These are phyloP conservation scores for Chorisops tibialis DNA, from an alignment of 2,888 invertebrate species.

Conservation along the genomic window DNA sequence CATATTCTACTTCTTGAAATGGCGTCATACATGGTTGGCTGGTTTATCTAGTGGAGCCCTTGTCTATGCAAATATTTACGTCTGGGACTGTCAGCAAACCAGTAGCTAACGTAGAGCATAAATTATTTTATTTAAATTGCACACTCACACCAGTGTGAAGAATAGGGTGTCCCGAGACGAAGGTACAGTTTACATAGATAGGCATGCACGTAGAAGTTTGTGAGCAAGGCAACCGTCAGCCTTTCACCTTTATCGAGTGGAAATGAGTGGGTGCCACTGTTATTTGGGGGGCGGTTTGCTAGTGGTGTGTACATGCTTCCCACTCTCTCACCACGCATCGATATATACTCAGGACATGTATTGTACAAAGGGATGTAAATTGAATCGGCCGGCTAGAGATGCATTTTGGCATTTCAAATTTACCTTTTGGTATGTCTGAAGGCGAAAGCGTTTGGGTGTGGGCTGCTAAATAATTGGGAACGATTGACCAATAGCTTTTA, in stretches of 20 bases:
- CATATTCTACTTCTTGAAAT: too few relatives aligned
- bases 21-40: too few relatives aligned
- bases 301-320: too few relatives aligned
- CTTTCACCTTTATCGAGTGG: not conserved
- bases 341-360: too few relatives aligned
- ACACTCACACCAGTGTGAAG: slow-evolving; percentile 37
- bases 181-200: slow-evolving; percentile 5
- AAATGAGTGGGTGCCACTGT: not conserved
- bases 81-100: slow-evolving; percentile 49
- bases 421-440: too few relatives aligned
- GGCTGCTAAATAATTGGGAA: too few relatives aligned
- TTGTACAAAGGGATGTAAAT: too few relatives aligned
- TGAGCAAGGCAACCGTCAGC: not conserved
- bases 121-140: slow-evolving; percentile 46
- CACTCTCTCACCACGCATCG: too few relatives aligned
- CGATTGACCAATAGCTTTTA: too few relatives aligned
- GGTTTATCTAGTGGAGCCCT: slow-evolving; percentile 27
- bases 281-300: not conserved
- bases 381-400: too few relatives aligned
- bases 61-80: slow-evolving; percentile 52
- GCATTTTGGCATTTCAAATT: too few relatives aligned
- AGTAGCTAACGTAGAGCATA: slow-evolving; percentile 36
- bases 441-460: too few relatives aligned
- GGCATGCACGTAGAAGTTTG: slow-evolving; percentile 10
- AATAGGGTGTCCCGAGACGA: slow-evolving; percentile 15